phyloP scores from a whole-genome alignment of 2,797 vertebrate species.

The Acridotheres tristis region DNA sequence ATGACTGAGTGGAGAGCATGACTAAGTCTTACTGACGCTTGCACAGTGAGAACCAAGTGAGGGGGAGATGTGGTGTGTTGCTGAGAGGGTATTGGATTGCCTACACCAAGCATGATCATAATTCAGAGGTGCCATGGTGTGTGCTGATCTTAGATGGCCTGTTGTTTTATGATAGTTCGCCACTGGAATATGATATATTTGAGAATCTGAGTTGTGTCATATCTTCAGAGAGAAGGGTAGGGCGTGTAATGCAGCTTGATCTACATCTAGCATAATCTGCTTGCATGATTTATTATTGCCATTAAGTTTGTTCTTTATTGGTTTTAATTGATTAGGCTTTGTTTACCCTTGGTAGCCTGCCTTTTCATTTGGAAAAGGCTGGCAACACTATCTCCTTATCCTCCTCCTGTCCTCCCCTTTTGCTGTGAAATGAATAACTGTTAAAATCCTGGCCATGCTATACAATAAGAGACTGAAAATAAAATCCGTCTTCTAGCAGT shows the following conservation, averaged over 20 bases:
- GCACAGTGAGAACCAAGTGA: neutral
- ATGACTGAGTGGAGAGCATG: neutral
- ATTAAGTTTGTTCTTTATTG: neutral
- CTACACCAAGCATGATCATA: neutral
- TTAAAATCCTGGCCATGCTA: neutral
- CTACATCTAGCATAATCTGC: neutral
- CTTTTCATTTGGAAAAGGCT: constrained; percentile 15
- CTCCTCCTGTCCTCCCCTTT: neutral
- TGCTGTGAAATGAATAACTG: neutral
- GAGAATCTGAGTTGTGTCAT: neutral
- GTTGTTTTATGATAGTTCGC: neutral
- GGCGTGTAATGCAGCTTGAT: neutral
- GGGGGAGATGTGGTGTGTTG: neutral
- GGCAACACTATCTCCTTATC: neutral
- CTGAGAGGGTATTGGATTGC: neutral
- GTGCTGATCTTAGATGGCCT: neutral
- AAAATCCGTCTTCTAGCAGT: neutral
- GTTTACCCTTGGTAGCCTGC: neutral
- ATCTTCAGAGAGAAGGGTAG: neutral
- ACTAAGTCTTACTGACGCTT: neutral
- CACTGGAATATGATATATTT: neutral
- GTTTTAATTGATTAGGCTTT: neutral
- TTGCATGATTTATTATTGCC: neutral
- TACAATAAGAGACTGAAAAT: neutral
- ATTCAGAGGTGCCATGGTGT: neutral